These are phyloP conservation scores for Campopleginae sp. DNA, from an alignment of 2,888 invertebrate species.

Conservation along the genomic window DNA sequence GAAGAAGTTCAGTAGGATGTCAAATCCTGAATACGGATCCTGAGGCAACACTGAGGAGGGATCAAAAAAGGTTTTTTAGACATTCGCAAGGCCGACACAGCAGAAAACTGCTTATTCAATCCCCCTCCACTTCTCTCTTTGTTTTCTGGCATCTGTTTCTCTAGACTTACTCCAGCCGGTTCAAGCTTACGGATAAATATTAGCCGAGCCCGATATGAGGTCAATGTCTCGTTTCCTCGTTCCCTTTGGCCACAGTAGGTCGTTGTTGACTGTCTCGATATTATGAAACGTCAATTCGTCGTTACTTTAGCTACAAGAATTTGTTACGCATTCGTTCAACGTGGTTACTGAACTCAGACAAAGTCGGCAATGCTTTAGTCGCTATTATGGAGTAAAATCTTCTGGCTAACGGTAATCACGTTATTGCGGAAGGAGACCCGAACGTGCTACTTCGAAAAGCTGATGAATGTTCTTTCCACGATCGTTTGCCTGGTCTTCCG, in stretches of 20 bases:
- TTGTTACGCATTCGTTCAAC: not conserved
- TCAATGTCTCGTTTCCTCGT: not conserved
- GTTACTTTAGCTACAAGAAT: slow-evolving; percentile 6
- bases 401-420: slow-evolving; percentile 16
- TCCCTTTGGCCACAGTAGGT: not conserved
- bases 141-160: slow-evolving; percentile 5
- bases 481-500: not conserved
- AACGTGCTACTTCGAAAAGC: not conserved
- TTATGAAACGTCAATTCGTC: not conserved
- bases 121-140: slow-evolving; percentile 10
- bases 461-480: not conserved
- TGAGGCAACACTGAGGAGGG: not conserved
- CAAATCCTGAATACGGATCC: not conserved
- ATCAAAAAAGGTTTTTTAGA: slow-evolving; percentile 33
- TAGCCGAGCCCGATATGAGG: slow-evolving; percentile 11
- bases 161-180: not conserved
- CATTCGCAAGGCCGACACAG: slow-evolving; percentile 38
- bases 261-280: not conserved
- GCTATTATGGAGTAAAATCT: not conserved
- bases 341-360: not conserved
- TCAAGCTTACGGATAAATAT: slow-evolving; percentile 52
- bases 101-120: slow-evolving; percentile 28
- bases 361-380: not conserved
- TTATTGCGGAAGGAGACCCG: not conserved
- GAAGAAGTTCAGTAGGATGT: slow-evolving; percentile 22